Base-by-base conservation (phyloP, 2,113 vertebrate genomes). In the Pachyramphus minor region DNA sequence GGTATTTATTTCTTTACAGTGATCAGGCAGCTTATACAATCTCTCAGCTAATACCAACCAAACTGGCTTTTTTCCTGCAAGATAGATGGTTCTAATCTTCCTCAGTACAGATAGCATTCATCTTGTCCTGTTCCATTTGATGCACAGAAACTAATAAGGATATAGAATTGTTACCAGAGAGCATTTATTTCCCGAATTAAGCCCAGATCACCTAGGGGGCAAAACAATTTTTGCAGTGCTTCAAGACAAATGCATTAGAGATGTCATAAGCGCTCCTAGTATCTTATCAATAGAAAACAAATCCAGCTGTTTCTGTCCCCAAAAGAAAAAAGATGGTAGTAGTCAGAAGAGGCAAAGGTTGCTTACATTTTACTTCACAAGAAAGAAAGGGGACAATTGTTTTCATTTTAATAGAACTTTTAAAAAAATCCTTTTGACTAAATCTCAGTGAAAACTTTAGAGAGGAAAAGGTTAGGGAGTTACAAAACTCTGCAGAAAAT, bases 101-200 rank as follows among this genome's bases (percentile, higher is more conserved):
- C 41, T 84, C 35, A 44, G 49, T 58, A 71, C 73, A 91, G 81
- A n/a, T 93, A 87, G 64, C 56, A 94, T 97, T 90, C 62, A 95
- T 90, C 91, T 93, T 88, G 79, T 80, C 93, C 74, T 55, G 7
- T 94, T 95, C 71, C 66, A 89, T 75, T 88, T 90, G 79, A 90
- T 95, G 76, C 39, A 33, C 31, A 5, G 69, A 96, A 93, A 87
- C 93, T 76, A 96, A 95, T 92, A 96, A 97, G 87, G 96, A 96
- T 79, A 96, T 85, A 94, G 90, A 77, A 96, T 89, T 74, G 76
- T 95, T 89, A 95, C 66, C 90, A 95, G 87, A 89, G 47, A 96
- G 56, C 91, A 96, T 95, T 92, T 96, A 95, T 97, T 97, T 96
- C 92, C 89, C 87, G 79, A 92, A 95, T 97, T 96, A 95, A 95